Evolutionary conservation across 2,888 invertebrate genomes (phyloP).

Genomic region (Apotomis betuletana): DNA sequence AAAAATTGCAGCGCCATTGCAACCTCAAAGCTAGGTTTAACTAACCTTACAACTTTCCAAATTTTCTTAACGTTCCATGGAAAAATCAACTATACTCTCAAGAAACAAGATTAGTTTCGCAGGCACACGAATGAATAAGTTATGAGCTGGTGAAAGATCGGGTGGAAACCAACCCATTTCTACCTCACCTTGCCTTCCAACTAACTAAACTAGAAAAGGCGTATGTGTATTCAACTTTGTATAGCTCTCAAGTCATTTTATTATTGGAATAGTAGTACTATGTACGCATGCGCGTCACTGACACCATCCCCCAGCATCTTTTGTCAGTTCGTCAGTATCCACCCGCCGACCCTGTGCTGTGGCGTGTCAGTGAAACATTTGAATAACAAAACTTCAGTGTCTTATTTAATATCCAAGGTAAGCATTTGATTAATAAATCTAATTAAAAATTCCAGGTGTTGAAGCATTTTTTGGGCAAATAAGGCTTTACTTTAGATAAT

Average conservation of each 20-base stretch:
- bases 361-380: constrained; percentile 7
- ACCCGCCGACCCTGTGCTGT: constrained; percentile 10
- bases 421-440: background rate
- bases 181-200: constrained; percentile 9
- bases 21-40: constrained; percentile 1
- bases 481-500: background rate
- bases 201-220: background rate
- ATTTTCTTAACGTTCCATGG: background rate
- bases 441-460: background rate
- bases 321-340: constrained; percentile 24
- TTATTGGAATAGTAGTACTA: background rate
- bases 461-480: background rate
- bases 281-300: constrained; percentile 27
- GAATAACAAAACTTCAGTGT: constrained; percentile 33
- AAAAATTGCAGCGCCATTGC: constrained; percentile 18
- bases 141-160: background rate
- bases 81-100: background rate
- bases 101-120: background rate
- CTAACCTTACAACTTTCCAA: background rate
- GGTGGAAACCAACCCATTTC: background rate
- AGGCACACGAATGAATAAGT: background rate
- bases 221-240: background rate
- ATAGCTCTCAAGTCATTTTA: background rate
- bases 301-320: constrained; percentile 30
- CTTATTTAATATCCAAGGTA: constrained; percentile 33